These are phyloP conservation scores for Oryzias curvinotus DNA, from an alignment of 2,113 vertebrate species.

Conservation along the genomic window DNA sequence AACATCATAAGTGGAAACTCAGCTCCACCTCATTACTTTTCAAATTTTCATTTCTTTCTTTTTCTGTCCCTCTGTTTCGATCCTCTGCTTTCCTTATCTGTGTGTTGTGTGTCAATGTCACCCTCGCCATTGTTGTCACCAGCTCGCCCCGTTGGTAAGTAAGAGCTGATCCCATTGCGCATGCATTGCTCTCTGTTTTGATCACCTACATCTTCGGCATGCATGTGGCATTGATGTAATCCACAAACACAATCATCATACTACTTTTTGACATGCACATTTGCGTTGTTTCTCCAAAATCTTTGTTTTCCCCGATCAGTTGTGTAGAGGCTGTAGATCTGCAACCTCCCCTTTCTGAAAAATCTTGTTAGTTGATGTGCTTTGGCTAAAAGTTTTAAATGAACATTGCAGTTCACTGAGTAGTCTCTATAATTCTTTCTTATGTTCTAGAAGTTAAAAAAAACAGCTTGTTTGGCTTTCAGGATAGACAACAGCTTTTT, in stretches of 20 bases:
- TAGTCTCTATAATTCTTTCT: conserved; percentile 52
- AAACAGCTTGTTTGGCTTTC: conserved; percentile 54
- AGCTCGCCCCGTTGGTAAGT: conserved; percentile 98
- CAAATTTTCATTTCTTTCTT: conserved; percentile 87
- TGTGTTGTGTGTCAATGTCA: conserved; percentile 74
- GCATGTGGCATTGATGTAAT: conserved; percentile 56
- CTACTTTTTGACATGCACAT: conserved; percentile 51
- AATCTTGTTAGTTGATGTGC: conserved; percentile 27
- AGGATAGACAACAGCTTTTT: conserved; percentile 21
- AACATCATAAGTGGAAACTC: conserved; percentile 70
- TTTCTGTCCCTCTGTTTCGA: conserved; percentile 64
- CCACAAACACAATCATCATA: conserved; percentile 55
- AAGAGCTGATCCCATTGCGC: conserved; percentile 85
- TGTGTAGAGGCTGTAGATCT: conserved; percentile 14
- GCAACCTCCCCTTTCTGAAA: conserved; percentile 19
- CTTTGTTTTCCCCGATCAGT: conserved; percentile 24
- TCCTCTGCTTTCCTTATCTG: conserved; percentile 81
- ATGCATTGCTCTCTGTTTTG: conserved; percentile 75
- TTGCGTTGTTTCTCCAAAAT: conserved; percentile 28
- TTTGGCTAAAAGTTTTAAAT: conserved; percentile 12
- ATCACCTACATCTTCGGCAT: conserved; percentile 50
- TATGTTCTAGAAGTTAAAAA: conserved; percentile 47
- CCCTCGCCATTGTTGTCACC: conserved; percentile 93
- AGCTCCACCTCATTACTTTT: conserved; percentile 86
- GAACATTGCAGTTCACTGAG: conserved; percentile 1